Evolutionary conservation across 2,113 vertebrate genomes (phyloP), one percentile per base, ranked within the genome.

Genomic region (Vulpes lagopus): DNA sequence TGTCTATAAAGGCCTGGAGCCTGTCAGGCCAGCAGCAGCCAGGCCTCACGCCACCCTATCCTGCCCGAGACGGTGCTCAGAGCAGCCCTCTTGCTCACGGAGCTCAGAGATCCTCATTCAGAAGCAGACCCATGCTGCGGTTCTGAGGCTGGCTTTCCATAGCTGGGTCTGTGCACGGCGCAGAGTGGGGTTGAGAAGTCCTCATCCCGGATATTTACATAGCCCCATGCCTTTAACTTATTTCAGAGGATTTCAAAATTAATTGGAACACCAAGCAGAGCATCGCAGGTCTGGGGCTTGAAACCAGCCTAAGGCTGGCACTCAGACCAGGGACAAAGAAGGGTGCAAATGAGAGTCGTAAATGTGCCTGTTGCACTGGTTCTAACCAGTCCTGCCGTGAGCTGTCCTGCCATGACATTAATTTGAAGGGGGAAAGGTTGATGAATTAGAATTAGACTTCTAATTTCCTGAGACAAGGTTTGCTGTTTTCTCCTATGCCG

Each of bases 1-100:
- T 82, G 27, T 49, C 30, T 22, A 19, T 85, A 30, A n/a, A 86
- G 74, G 30, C 2, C 0, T 49, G 11, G 57, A 62, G 8, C 51
- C 55, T n/a, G 32, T 25, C 81, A 59, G 91, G 73, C 65, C 23
- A 1, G 2, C 38, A 49, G 74, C 38, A 49, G 74, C 8, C 53
- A 49, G 76, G 11, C 71, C 7, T 35, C 6, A 11, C 35, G 0
- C 1, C 43, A 12, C 2, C 19, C 16, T 8, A 2, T 6, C 27
- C 35, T 35, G 7, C 16, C 16, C 55, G 25, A 27, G 2, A 10
- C 2, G 2, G 57, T 6, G 35, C 2, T 32, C 62, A 0, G 25
- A n/a, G 38, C 27, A 15, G 64, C 60, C 51, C 51, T 55, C 17
- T 5, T 55, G 76, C 76, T 49, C 43, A 4, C 0, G 14, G 43